These are phyloP conservation scores for Casuarius casuarius DNA, from an alignment of 2,113 vertebrate species.

Conservation along the genomic window DNA sequence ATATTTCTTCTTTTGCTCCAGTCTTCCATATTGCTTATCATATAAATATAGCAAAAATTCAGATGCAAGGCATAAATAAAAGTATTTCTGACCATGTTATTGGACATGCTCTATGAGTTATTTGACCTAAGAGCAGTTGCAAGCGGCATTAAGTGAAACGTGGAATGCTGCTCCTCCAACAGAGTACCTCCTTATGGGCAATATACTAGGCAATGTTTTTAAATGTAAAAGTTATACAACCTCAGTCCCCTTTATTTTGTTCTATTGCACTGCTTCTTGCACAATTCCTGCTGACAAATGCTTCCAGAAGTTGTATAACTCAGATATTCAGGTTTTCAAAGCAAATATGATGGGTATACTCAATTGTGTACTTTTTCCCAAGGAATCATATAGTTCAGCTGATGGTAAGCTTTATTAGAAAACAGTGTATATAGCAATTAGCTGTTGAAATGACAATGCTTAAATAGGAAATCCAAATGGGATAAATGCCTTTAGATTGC, in stretches of 20 bases:
- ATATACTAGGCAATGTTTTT: background rate
- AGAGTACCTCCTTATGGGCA: background rate
- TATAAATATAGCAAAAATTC: background rate
- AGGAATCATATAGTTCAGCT: background rate
- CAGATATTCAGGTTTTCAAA: background rate
- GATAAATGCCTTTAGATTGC: background rate
- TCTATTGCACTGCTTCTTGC: background rate
- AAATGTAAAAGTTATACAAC: background rate
- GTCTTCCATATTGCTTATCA: background rate
- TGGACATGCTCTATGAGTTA: background rate
- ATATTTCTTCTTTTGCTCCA: background rate
- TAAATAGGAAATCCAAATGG: background rate
- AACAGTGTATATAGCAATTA: background rate
- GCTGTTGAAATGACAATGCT: background rate
- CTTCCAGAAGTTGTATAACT: slow-evolving; percentile 34
- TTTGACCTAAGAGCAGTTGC: background rate
- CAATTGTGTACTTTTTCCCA: background rate
- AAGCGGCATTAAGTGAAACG: background rate
- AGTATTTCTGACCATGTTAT: background rate
- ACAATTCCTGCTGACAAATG: background rate
- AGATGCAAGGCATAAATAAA: background rate
- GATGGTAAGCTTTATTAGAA: background rate
- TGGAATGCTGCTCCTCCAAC: background rate
- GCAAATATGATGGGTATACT: background rate
- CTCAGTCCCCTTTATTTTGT: background rate